These are phyloP conservation scores for Xiphophorus birchmanni DNA, from an alignment of 2,797 vertebrate genomes.

Conservation along the genomic window DNA sequence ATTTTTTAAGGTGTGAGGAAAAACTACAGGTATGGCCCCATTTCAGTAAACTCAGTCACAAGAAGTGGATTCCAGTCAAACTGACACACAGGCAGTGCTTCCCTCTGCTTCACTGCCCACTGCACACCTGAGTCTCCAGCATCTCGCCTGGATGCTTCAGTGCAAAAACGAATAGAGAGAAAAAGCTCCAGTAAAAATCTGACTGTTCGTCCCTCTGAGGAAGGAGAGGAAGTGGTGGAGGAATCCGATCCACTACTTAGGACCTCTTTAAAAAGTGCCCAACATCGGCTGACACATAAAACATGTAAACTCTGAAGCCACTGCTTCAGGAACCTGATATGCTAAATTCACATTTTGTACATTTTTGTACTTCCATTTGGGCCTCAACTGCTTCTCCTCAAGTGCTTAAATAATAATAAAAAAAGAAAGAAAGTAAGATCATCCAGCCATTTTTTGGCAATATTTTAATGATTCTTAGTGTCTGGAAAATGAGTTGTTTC, in stretches of 20 bases:
- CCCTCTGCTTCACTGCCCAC: slow-evolving; percentile 51
- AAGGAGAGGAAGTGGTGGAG: neutral
- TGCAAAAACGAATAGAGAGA: slow-evolving; percentile 44
- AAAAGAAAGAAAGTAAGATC: too few relatives aligned
- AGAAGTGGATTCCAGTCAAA: slow-evolving; percentile 37
- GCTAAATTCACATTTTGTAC: too few relatives aligned
- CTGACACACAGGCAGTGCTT: slow-evolving; percentile 33
- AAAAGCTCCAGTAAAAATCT: slow-evolving; percentile 36
- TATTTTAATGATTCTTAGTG: too few relatives aligned
- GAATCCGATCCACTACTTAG: slow-evolving; percentile 35
- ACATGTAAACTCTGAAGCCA: slow-evolving; percentile 7
- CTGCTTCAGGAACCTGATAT: neutral
- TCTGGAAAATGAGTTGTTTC: too few relatives aligned
- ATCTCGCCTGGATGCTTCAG: slow-evolving; percentile 45
- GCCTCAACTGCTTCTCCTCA: too few relatives aligned
- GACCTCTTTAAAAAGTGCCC: slow-evolving; percentile 25
- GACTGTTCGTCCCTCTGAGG: slow-evolving; percentile 26
- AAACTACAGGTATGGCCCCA: slow-evolving; percentile 1
- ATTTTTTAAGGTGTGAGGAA: neutral
- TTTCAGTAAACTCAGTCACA: slow-evolving; percentile 16
- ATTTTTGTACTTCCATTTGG: too few relatives aligned
- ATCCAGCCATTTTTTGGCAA: too few relatives aligned
- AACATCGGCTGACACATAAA: slow-evolving; percentile 24
- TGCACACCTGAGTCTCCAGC: slow-evolving; percentile 62
- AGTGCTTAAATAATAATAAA: too few relatives aligned